phyloP scores from a whole-genome alignment of 2,797 vertebrate genomes.

The Pseudochirops cupreus region DNA sequence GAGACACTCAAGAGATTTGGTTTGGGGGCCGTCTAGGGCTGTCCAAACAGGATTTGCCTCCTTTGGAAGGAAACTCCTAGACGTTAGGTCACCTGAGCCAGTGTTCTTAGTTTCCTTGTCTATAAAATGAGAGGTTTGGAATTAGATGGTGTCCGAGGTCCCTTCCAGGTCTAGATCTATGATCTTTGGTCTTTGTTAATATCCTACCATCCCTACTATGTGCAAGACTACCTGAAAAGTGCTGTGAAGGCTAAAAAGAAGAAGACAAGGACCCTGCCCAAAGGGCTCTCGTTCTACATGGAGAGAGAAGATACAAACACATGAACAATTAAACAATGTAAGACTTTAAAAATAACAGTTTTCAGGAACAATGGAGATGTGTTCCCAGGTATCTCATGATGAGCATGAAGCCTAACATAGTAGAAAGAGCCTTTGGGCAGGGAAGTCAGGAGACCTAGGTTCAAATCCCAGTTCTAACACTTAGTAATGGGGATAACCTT shows the following conservation, averaged over 20 bases:
- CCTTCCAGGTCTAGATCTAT: neutral
- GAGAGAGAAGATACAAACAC: neutral
- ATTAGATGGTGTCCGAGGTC: neutral
- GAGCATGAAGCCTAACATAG: neutral
- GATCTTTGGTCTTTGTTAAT: neutral
- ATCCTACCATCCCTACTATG: neutral
- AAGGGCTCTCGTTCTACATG: neutral
- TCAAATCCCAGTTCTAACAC: neutral
- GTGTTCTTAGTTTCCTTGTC: neutral
- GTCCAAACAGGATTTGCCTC: neutral
- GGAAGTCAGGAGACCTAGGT: neutral
- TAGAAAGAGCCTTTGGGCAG: neutral
- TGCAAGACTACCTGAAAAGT: neutral
- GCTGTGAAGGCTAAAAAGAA: neutral
- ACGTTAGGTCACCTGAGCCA: neutral
- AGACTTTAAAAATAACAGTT: neutral
- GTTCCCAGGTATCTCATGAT: neutral
- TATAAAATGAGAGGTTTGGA: neutral
- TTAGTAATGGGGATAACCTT: neutral
- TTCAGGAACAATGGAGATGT: neutral
- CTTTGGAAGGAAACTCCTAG: neutral
- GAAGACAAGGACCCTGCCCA: neutral
- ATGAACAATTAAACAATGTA: neutral
- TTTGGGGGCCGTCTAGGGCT: neutral
- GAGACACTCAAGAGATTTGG: neutral